phyloP scores from a whole-genome alignment of 1,140 invertebrate species.

The Palaemon carinicauda region DNA sequence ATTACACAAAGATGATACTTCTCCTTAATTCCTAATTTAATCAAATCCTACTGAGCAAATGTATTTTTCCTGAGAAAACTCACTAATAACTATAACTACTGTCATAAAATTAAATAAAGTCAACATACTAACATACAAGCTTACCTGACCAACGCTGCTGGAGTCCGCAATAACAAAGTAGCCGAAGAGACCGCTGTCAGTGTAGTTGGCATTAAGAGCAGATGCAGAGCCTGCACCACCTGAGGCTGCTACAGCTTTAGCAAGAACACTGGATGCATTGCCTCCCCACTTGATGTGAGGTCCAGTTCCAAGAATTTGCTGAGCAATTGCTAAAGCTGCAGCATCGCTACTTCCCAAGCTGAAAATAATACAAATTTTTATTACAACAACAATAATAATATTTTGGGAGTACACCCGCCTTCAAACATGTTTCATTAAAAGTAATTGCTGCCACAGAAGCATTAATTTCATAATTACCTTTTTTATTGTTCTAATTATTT shows the following conservation, averaged over 20 bases:
- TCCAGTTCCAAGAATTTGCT: constrained; percentile 76
- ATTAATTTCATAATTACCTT: too few relatives aligned
- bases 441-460: too few relatives aligned
- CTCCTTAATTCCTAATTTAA: too few relatives aligned
- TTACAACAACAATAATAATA: too few relatives aligned
- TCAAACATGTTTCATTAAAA: too few relatives aligned
- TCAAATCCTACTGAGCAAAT: too few relatives aligned
- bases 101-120: too few relatives aligned
- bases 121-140: constrained; percentile 38
- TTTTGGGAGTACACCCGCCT: too few relatives aligned
- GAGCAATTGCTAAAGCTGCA: constrained; percentile 77
- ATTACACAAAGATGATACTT: too few relatives aligned
- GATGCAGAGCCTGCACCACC: constrained; percentile 65
- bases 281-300: constrained; percentile 77
- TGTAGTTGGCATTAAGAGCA: constrained; percentile 80
- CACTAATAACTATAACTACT: too few relatives aligned
- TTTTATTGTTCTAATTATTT: too few relatives aligned
- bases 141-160: constrained; percentile 72
- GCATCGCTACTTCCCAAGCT: constrained; percentile 74
- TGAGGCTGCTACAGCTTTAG: constrained; percentile 68
- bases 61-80: too few relatives aligned
- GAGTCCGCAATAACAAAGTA: constrained; percentile 75
- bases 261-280: constrained; percentile 67
- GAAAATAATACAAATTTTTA: not conserved
- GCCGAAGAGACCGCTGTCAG: constrained; percentile 87